A percentile compares a stretch with the other conserved stretches of the same genome.
Evolutionary conservation across 2,797 vertebrate genomes (phyloP).

Genomic region (Malacoctenus gilli): DNA sequence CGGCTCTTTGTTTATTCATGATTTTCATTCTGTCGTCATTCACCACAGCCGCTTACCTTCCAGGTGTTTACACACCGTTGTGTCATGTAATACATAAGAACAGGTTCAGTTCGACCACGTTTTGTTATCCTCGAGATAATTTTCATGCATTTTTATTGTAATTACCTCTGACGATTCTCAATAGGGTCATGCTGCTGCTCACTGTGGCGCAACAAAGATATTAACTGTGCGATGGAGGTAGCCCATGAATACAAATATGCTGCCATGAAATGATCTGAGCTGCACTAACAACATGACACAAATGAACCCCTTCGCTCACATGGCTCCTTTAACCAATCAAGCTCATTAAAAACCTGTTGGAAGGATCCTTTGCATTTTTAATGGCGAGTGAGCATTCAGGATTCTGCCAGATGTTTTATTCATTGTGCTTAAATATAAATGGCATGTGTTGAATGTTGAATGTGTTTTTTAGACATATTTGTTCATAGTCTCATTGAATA

Average conservation of each 20-base stretch:
- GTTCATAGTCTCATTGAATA: slow-evolving; percentile 44
- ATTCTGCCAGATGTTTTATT: slow-evolving; percentile 78
- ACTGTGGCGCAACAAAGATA: slow-evolving; percentile 17
- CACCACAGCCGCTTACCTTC: neutral
- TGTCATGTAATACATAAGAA: neutral
- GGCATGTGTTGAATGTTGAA: slow-evolving; percentile 62
- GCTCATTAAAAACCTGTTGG: slow-evolving; percentile 73
- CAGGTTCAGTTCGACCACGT: neutral
- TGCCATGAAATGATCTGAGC: slow-evolving; percentile 31
- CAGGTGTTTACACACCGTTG: neutral
- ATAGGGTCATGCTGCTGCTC: slow-evolving; percentile 11
- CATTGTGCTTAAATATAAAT: slow-evolving; percentile 74
- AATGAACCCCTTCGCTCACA: slow-evolving; percentile 37
- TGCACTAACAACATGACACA: slow-evolving; percentile 32
- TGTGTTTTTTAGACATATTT: slow-evolving; percentile 65
- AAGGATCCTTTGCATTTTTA: slow-evolving; percentile 63
- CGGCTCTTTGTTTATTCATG: neutral
- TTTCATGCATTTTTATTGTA: slow-evolving; percentile 33
- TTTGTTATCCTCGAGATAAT: slow-evolving; percentile 27
- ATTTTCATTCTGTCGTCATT: neutral
- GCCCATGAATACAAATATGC: slow-evolving; percentile 36
- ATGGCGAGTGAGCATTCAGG: slow-evolving; percentile 64
- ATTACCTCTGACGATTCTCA: slow-evolving; percentile 37
- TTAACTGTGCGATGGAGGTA: slow-evolving; percentile 13
- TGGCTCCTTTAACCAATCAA: slow-evolving; percentile 58